These are phyloP conservation scores for Cryptotermes secundus DNA, from an alignment of 1,140 invertebrate species.

Conservation along the genomic window DNA sequence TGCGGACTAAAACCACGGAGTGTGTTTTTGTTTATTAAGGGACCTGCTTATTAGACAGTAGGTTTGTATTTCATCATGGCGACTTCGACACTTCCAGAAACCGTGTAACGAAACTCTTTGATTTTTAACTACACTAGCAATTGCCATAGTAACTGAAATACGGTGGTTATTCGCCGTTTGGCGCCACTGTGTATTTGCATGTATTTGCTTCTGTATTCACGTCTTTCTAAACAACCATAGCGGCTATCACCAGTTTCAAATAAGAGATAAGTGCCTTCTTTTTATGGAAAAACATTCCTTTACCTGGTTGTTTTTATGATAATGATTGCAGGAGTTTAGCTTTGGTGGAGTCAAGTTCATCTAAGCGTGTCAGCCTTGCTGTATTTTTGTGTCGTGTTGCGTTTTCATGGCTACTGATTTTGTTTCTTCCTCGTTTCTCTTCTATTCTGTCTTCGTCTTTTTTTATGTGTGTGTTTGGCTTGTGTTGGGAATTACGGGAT, in stretches of 20 bases:
- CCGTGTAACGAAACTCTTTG: too few species aligned
- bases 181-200: background rate
- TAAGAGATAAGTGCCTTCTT: background rate
- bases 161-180: background rate
- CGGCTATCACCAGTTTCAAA: background rate
- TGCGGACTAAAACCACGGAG: too few species aligned
- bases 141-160: too few species aligned
- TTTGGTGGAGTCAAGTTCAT: background rate
- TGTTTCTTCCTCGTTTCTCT: background rate
- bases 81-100: too few species aligned
- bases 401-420: background rate
- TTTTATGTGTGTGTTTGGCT: background rate
- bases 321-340: background rate
- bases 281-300: background rate
- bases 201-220: background rate
- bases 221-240: background rate
- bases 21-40: too few species aligned
- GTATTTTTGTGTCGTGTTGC: background rate
- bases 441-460: background rate
- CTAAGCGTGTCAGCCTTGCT: background rate
- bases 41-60: too few species aligned
- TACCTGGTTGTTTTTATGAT: background rate
- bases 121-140: too few species aligned
- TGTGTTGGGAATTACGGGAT: constrained; percentile 1
- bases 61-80: too few species aligned